Evolutionary conservation across 1,140 invertebrate species (phyloP).

Genomic region (Philotrypesis tridentata): DNA sequence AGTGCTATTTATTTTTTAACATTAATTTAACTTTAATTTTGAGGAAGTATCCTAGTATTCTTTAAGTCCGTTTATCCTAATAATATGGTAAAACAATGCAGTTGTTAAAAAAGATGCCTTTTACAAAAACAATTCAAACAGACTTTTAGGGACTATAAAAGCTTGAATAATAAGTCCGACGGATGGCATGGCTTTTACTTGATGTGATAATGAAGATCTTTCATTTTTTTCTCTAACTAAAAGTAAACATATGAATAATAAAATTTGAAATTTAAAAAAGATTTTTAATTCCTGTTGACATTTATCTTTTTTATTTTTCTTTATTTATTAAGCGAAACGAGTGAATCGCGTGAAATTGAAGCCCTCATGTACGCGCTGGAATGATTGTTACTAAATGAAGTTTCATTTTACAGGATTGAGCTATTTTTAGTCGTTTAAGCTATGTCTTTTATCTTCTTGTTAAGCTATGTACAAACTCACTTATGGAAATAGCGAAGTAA

Average conservation of each 20-base stretch:
- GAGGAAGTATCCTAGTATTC: too few species aligned
- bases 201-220: too few species aligned
- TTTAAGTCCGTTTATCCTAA: too few species aligned
- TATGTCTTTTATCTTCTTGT: slow-evolving; percentile 37
- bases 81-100: too few species aligned
- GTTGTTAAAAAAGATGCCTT: too few species aligned
- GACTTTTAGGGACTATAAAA: too few species aligned
- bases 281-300: slow-evolving; percentile 5
- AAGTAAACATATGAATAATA: slow-evolving; percentile 4
- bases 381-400: slow-evolving; percentile 30
- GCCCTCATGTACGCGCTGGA: slow-evolving; percentile 3
- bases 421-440: slow-evolving; percentile 39
- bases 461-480: slow-evolving; percentile 50
- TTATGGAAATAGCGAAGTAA: slow-evolving; percentile 38
- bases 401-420: slow-evolving; percentile 32
- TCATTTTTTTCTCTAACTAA: background rate
- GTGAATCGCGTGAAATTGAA: background rate
- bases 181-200: too few species aligned
- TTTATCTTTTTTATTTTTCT: slow-evolving; percentile 13
- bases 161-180: too few species aligned
- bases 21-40: too few species aligned
- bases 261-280: slow-evolving; percentile 16
- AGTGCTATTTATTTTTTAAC: too few species aligned
- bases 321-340: background rate
- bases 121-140: too few species aligned